Evolutionary conservation across 1,140 invertebrate genomes (phyloP), one percentile per base, ranked within the genome.

Genomic region (Bemisia tabaci): DNA sequence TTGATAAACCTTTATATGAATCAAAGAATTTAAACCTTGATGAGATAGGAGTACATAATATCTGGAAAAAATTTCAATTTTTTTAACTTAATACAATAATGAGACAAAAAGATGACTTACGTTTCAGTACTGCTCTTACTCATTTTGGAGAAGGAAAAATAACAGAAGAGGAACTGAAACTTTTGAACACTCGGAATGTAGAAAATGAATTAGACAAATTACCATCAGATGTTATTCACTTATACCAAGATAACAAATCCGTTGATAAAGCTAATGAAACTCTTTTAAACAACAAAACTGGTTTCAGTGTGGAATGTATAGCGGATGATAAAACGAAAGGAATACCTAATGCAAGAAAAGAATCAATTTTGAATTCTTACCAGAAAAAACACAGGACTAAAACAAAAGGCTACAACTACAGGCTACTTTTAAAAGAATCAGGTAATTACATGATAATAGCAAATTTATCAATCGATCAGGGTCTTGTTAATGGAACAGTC

Each of bases 391-490:
- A 25, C 60, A 59, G 60, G 27, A 24, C 26, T 26, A 61, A 60
- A 39, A 66, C 65, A n/a, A 62, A 39, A 59, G 26, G 65, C 1
- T 23, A 60, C 12, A n/a, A 25, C 2, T 33, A 33, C 39, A 61
- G 1, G 24, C 25, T 66, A 22, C 9, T 66, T 22, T 24, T 66
- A 12, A 66, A 66, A 33, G 22, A 26, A 60, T n/a, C 65, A 17
- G 65, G 59, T 2, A 66, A 60, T 27, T 78, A 79, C 63, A 74
- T 77, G 66, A 72, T 78, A 22, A 74, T 73, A n/a, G 73, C 70
- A 5, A 77, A 77, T 67, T 76, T 77, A 12, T 72, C 75, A 66
- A 73, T 75, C 0, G 25, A 67, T 25, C 74, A 77, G 70, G 75
- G 76, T 5, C 69, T 78, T 66, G 72, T 68, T 0, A 77, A 78